Evolutionary conservation across 2,888 invertebrate species (phyloP), one percentile per base, ranked within the genome.

Genomic region (Pseudoips prasinana): DNA sequence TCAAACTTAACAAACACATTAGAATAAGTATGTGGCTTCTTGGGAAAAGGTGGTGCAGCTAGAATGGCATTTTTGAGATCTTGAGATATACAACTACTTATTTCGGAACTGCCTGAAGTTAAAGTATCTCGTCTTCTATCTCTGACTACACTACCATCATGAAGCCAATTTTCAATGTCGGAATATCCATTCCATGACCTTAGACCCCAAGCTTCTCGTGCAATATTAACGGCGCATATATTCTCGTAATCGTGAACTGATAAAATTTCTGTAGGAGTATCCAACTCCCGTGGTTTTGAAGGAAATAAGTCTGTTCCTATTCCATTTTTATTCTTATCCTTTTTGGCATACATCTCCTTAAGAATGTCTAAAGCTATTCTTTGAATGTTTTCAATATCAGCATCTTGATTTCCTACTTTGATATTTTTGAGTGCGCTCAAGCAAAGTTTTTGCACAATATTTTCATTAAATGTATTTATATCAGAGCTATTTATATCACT

Each of bases 221-320:
- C 91, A 33, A 92, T 91, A 52, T 92, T 92, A 3, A 92, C 87
- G 1, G 92, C 91, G 61, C 92, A 92, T 46, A 92, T 90, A 59
- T 92, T 92, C 67, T 92, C 92, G 58, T 92, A 92, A 59, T 92
- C 92, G 55, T 92, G 92, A 27, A 92, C 90, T 3, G 92, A 91
- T 29, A 91, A 73, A 9, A 90, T 80, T 62, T 91, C 91, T 22
- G 91, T 87, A n/a, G 89, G 89, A 18, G 89, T 90, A 39, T 89
- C 89, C 26, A 83, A 59, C 58, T 90, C 89, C n/a, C 89, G 77
- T 42, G 78, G 73, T 56, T 82, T 81, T n/a, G 78, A 67, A 8
- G 75, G 62, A 18, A 84, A 62, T 20, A 80, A 48, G 29, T 81
- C 78, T 2, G 63, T 64, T 25, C 60, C 73, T 29, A 74, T 49